phyloP scores from a whole-genome alignment of 2,113 vertebrate species.

The Scopus umbretta region DNA sequence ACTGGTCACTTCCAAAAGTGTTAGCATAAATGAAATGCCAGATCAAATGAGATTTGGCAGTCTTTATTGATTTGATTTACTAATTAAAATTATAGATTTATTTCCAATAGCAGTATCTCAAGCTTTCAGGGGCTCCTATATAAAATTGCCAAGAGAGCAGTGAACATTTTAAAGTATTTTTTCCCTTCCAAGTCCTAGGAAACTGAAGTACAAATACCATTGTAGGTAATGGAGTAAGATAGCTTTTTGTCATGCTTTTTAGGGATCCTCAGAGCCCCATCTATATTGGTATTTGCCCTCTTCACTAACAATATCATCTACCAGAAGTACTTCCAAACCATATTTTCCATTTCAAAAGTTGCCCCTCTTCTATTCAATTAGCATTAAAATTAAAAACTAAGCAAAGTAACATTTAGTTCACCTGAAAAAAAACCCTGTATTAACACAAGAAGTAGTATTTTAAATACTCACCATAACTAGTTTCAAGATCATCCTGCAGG shows the following conservation, averaged over 20 bases:
- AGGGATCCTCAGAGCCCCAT: background rate
- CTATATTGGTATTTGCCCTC: background rate
- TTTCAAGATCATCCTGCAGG: constrained; percentile 88
- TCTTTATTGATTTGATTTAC: background rate
- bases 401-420: background rate
- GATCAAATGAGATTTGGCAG: background rate
- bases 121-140: background rate
- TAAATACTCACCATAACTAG: constrained; percentile 84
- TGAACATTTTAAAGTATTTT: background rate
- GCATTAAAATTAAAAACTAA: background rate
- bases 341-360: background rate
- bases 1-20: background rate
- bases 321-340: background rate
- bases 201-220: background rate
- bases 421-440: background rate
- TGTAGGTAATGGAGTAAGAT: background rate
- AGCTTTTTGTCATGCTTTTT: background rate
- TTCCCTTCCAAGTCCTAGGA: background rate
- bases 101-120: background rate
- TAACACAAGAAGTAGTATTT: background rate
- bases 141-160: background rate
- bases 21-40: background rate
- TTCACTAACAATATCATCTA: background rate
- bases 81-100: background rate
- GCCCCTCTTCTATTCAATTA: background rate